Evolutionary conservation across 2,888 invertebrate species (phyloP), one percentile per base, ranked within the genome.

Genomic region (Erebia aethiops): DNA sequence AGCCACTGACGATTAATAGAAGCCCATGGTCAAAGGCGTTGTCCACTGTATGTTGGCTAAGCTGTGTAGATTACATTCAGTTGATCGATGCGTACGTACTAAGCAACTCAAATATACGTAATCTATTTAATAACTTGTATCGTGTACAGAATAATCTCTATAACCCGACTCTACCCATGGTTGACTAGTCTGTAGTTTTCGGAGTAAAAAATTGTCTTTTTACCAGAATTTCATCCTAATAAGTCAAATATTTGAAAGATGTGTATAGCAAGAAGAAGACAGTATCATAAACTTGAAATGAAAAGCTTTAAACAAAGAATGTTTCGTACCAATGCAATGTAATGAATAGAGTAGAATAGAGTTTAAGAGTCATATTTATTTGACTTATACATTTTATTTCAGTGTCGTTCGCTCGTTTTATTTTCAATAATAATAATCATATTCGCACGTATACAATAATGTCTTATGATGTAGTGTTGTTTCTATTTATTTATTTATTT

Each of bases 321-420:
- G 10, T 2, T n/a, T 35, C 2, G 7, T 35, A n/a, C 9, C n/a
- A 8, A 41, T 35, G n/a, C 10, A n/a, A 58, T 58, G 41, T 35
- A 41, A n/a, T 7, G n/a, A 8, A 41, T 35, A 46, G 61, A 35
- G 35, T 35, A 35, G 35, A 35, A 35, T 61, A 43, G 43, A 43
- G 61, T 61, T 61, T 46, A 43, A 61, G 61, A 18, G 21, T 49
- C 13, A n/a, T 13, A 46, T 14, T 60, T 43, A 61, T 16, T 43
- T 46, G 11, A 35, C 35, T 35, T 35, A 14, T 18, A 18, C 43
- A 13, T 61, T 18, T 49, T 54, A 66, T 65, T 67, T 72, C 58
- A 54, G 46, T 67, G 67, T 72, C 70, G 70, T 72, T 70, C 72
- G 72, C 41, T 70, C 63, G 67, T n/a, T 60, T 16, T 54, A n/a